Percentiles rank a stretch among this genome's conserved stretches.
Evolutionary conservation across 1,140 invertebrate species (phyloP).

Genomic region (Teleogryllus occipitalis): DNA sequence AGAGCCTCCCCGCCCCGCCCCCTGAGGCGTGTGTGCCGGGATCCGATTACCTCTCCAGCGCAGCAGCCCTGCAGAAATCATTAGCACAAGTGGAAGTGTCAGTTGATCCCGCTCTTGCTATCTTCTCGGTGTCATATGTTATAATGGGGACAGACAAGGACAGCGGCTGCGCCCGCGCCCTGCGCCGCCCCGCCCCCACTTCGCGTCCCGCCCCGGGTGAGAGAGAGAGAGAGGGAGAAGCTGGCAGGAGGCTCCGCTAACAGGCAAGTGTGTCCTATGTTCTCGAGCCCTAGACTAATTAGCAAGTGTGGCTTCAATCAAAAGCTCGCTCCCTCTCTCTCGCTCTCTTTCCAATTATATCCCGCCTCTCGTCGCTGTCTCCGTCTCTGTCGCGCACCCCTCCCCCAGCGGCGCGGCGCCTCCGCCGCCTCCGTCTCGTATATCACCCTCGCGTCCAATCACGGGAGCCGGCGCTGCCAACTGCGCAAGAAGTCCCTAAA

Average conservation of each 20-base stretch:
- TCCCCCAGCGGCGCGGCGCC: background rate
- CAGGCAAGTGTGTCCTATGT: constrained; percentile 17
- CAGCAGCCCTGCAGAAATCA: constrained; percentile 11
- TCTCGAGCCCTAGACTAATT: constrained; percentile 17
- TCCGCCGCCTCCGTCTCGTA: background rate
- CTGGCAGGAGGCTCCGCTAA: background rate
- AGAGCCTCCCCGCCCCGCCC: background rate
- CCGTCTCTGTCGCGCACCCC: background rate
- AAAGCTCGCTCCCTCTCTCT: constrained; percentile 15
- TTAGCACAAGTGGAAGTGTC: constrained; percentile 16
- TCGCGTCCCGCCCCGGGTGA: background rate
- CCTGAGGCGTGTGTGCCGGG: background rate
- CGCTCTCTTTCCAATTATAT: constrained; percentile 22
- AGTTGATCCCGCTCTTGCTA: constrained; percentile 6
- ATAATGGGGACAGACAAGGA: constrained; percentile 7
- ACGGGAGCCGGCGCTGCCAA: background rate
- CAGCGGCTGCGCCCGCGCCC: too few relatives aligned
- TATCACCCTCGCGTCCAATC: constrained; percentile 18
- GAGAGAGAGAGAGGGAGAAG: background rate
- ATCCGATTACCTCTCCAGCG: constrained; percentile 7
- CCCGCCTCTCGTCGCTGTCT: constrained; percentile 10
- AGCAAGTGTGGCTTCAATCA: constrained; percentile 22
- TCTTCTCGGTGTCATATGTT: constrained; percentile 14
- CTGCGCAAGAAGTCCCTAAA: background rate
- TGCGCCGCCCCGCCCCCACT: background rate